Base-by-base conservation (phyloP, 2,113 vertebrate species). In the Vombatus ursinus region DNA sequence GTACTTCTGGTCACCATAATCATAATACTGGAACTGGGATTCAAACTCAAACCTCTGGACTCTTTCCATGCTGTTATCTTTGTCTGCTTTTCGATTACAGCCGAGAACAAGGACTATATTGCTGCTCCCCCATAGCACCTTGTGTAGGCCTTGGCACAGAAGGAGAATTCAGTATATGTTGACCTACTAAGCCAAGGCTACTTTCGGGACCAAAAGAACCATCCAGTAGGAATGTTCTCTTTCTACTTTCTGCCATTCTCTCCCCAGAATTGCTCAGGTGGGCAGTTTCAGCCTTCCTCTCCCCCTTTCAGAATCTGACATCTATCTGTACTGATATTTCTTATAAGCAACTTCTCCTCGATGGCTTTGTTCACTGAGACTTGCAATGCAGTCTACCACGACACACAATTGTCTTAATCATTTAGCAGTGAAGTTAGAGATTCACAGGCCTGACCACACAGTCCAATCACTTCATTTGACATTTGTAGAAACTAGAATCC, bases 1-100 rank as follows among this genome's bases (percentile, higher is more conserved):
- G 19, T 50, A 26, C 37, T 51, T 93, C 51, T 31, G 47, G 24
- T 44, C 8, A n/a, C 3, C 53, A 25, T 25, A 31, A 14, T 47
- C 94, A 89, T 23, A 91, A 68, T 37, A 3, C 3, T 68, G 57
- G 9, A 57, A 28, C 54, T 57, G 9, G 54, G 11, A 91, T 24
- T 50, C 49, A 51, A 92, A 96, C 52, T 10, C 48, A 93, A 95
- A 37, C 92, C 89, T 89, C 50, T 49, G 90, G 89, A 28, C n/a
- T 44, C 68, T 84, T 19, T 37, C 16, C 61, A 77, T 44, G 16
- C 31, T 37, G 2, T 84, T 84, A 84, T 84, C 68, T 37, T 68
- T n/a, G 61, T 28, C 54, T 57, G 57, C 37, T 44, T 84, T 84
- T 44, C 16, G 23, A 16, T 22, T 26, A 0, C 44, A 44, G 16